Evolutionary conservation across 2,888 invertebrate genomes (phyloP).

Genomic region (Nipponacmea schrenckii): DNA sequence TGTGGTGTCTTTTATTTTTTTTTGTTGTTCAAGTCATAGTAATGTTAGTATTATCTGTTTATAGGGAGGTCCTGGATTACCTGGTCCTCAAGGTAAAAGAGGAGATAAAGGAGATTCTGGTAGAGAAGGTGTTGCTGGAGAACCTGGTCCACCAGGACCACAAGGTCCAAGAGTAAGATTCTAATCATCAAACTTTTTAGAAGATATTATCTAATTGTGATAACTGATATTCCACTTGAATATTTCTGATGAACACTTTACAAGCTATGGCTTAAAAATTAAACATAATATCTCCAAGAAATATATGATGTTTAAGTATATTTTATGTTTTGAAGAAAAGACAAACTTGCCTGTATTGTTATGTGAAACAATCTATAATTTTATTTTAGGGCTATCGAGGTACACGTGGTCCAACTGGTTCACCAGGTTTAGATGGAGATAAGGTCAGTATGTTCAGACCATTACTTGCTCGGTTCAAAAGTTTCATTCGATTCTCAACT

Average conservation of each 20-base stretch:
- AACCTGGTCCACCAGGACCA: slow-evolving; percentile 37
- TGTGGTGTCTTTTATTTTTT: no score
- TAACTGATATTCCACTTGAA: background rate
- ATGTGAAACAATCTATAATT: background rate
- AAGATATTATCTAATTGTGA: background rate
- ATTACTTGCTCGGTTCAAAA: no score
- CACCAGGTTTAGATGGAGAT: slow-evolving; percentile 83
- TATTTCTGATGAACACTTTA: background rate
- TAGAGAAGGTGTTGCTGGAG: slow-evolving; percentile 29
- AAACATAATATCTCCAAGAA: no score
- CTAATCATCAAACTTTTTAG: background rate
- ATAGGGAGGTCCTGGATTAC: slow-evolving; percentile 45
- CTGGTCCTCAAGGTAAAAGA: slow-evolving; percentile 43
- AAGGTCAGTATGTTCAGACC: slow-evolving; percentile 66
- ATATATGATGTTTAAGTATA: no score
- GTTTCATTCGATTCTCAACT: no score
- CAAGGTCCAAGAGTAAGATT: slow-evolving; percentile 49
- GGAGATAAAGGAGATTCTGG: slow-evolving; percentile 49
- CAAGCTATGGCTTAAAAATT: background rate
- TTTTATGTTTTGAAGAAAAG: no score
- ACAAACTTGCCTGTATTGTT: no score
- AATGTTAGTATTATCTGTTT: slow-evolving; percentile 8
- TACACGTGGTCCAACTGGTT: slow-evolving; percentile 70
- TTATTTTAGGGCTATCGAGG: slow-evolving; percentile 56
- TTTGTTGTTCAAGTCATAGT: no score